Conservation (phyloP, 1,140 invertebrate species). For the Phymorhynchus buccinoides region DNA sequence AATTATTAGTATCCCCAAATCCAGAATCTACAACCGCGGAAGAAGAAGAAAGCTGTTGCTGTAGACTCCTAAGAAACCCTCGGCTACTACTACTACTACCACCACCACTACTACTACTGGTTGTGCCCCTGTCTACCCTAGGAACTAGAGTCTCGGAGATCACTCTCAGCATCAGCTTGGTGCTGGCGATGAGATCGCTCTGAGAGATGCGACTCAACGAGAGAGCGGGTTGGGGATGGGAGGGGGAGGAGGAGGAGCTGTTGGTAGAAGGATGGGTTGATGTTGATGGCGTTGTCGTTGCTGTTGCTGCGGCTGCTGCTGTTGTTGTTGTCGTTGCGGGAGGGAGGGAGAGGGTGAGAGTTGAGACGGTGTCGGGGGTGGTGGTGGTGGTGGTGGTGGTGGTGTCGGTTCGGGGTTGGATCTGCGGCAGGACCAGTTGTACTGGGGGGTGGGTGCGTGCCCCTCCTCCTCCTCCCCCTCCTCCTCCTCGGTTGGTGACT, state of each 20-base stretch:
- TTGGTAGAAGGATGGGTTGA: not conserved
- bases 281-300: not conserved
- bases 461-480: not conserved
- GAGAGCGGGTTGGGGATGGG: not conserved
- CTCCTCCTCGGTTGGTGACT: too few species aligned
- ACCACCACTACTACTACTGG: not conserved
- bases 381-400: not conserved
- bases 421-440: constrained; percentile 43
- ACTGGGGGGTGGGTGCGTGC: constrained; percentile 36
- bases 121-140: too few species aligned
- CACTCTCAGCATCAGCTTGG: constrained; percentile 19
- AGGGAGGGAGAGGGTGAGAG: not conserved
- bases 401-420: constrained; percentile 24
- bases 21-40: too few species aligned
- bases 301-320: not conserved
- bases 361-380: not conserved
- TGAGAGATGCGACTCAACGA: not conserved
- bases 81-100: not conserved
- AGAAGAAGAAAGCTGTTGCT: too few species aligned
- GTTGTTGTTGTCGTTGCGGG: not conserved
- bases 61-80: too few species aligned
- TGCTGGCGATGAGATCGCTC: constrained; percentile 12
- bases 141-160: not conserved
- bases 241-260: not conserved
- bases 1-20: too few species aligned